phyloP scores from a whole-genome alignment of 2,113 vertebrate genomes.

The Grallaria varia region DNA sequence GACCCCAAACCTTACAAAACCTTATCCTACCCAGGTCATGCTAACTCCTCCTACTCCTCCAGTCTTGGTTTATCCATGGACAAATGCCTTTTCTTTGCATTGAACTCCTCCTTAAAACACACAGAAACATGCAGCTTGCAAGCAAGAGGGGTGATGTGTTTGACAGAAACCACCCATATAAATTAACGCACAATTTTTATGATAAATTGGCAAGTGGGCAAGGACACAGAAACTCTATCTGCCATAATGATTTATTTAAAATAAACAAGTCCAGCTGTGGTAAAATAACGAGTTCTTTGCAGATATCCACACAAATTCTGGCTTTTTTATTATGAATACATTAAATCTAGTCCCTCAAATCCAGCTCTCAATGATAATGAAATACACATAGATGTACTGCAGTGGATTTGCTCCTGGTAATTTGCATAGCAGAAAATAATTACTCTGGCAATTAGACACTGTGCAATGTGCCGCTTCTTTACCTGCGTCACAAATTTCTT shows the following conservation, averaged over 20 bases:
- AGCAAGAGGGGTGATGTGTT: not conserved
- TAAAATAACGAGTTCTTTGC: slow-evolving; percentile 43
- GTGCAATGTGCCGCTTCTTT: slow-evolving; percentile 4
- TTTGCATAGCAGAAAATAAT: slow-evolving; percentile 67
- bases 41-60: not conserved
- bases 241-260: slow-evolving; percentile 58
- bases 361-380: slow-evolving; percentile 61
- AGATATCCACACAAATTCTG: slow-evolving; percentile 42
- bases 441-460: slow-evolving; percentile 58
- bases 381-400: slow-evolving; percentile 39
- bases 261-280: slow-evolving; percentile 63
- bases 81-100: not conserved
- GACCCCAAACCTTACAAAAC: not conserved
- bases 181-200: slow-evolving; percentile 21
- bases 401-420: slow-evolving; percentile 50
- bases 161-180: slow-evolving; percentile 31
- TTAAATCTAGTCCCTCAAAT: slow-evolving; percentile 22
- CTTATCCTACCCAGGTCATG: not conserved
- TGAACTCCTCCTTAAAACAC: not conserved
- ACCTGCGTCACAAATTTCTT: not conserved
- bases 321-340: slow-evolving; percentile 54
- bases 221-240: slow-evolving; percentile 5
- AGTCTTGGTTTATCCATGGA: not conserved
- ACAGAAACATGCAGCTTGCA: not conserved
- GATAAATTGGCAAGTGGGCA: slow-evolving; percentile 2